Evolutionary conservation across 1,140 invertebrate species (phyloP).

Genomic region (Grapholita molesta): DNA sequence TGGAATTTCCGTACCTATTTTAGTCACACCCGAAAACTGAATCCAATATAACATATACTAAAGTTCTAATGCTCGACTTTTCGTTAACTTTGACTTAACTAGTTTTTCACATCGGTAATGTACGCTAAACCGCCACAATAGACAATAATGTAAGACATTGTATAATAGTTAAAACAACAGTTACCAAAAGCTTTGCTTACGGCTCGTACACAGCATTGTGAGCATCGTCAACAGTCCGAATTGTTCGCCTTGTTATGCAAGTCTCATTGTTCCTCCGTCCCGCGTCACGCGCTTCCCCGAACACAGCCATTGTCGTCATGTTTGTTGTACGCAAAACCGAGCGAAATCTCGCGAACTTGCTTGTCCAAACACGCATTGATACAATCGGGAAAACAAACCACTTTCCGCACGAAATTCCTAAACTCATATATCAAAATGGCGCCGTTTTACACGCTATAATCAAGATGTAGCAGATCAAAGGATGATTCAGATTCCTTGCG

Average conservation of each 20-base stretch:
- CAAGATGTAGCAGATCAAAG: slow-evolving; percentile 10
- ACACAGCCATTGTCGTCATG: slow-evolving; percentile 67
- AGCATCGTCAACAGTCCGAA: slow-evolving; percentile 54
- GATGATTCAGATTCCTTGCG: neutral
- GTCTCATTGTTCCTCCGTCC: slow-evolving; percentile 60
- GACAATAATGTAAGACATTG: slow-evolving; percentile 8
- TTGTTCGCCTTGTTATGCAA: slow-evolving; percentile 65
- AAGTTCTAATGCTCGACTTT: neutral
- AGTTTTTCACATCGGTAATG: neutral
- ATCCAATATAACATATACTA: neutral
- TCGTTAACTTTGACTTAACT: too few species aligned
- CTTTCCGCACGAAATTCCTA: slow-evolving; percentile 43
- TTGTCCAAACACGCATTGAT: slow-evolving; percentile 48
- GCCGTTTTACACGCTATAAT: slow-evolving; percentile 9
- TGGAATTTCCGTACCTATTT: neutral
- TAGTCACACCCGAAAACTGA: neutral
- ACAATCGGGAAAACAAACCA: slow-evolving; percentile 45
- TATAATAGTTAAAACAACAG: slow-evolving; percentile 1
- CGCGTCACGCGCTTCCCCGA: slow-evolving; percentile 65
- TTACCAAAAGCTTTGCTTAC: slow-evolving; percentile 33
- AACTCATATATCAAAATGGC: slow-evolving; percentile 23
- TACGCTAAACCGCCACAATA: neutral
- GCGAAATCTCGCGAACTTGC: slow-evolving; percentile 59
- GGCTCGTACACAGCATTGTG: slow-evolving; percentile 48
- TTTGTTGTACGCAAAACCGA: slow-evolving; percentile 64